Evolutionary conservation across 2,797 vertebrate genomes (phyloP), one percentile per base, ranked within the genome.

Genomic region (Hylomyscus alleni): DNA sequence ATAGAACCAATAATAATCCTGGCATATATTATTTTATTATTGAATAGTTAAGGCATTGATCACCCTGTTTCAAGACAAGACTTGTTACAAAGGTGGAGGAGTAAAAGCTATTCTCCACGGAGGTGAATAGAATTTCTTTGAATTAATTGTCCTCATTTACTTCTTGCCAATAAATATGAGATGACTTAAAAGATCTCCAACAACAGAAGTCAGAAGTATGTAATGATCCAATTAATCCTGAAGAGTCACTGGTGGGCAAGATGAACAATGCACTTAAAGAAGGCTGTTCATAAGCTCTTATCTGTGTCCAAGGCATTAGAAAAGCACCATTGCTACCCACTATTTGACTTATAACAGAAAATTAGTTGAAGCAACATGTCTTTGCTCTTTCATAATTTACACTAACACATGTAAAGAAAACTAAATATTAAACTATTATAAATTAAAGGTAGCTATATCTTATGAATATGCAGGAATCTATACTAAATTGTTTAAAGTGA

Each of bases 11-110:
- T 73, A 24, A 17, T 92, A 82, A 91, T 78, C 8, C 44, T 52
- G 22, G 22, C 26, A 85, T 24, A 40, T 72, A 77, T 47, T 22
- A 24, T 84, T 95, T 96, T 73, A 93, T 67, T 95, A 56, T 62
- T 93, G 72, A 89, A 52, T 92, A 60, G 13, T 86, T 72, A 44
- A 7, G 9, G 2, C 8, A 54, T 60, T 52, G 52, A 7, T 81
- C 34, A 78, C 34, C 8, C 8, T 86, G 3, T 17, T 67, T 82
- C n/a, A 52, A 75, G 34, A 4, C 2, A 44, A 31, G 67, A 75
- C 4, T 58, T 22, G n/a, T n/a, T 75, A 26, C 40, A 50, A 14
- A 12, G 4, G 34, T 50, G 13, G 22, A 26, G 3, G 1, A 6
- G 3, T 69, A 69, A 83, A 78, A 76, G 0, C 0, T 75, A 85